phyloP scores from a whole-genome alignment of 1,140 invertebrate genomes.

The Chironomus striatipennis region DNA sequence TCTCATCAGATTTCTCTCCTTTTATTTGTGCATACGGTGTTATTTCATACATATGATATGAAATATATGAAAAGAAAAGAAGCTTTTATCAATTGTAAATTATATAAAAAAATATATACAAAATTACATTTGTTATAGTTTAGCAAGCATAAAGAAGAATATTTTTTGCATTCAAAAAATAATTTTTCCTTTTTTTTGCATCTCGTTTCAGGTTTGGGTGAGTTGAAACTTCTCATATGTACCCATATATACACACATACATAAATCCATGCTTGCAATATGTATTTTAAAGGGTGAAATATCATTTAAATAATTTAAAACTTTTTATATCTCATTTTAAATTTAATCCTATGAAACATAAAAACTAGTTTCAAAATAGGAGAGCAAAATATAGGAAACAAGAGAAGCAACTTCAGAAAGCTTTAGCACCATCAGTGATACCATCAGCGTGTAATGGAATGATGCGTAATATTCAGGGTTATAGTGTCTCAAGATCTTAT shows the following conservation, averaged over 20 bases:
- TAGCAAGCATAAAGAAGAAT: background rate
- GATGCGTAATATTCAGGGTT: constrained; percentile 95
- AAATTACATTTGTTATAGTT: constrained; percentile 10
- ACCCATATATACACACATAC: no score
- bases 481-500: constrained; percentile 68
- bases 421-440: constrained; percentile 77
- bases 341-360: constrained; percentile 25
- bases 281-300: no score
- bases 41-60: background rate
- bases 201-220: constrained; percentile 33
- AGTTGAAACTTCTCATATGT: background rate
- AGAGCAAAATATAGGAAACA: constrained; percentile 97
- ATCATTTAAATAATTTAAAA: background rate
- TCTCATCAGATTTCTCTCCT: no score
- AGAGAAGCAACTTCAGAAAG: constrained; percentile 96
- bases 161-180: background rate
- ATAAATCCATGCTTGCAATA: no score
- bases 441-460: constrained; percentile 82
- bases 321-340: background rate
- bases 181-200: constrained; percentile 18
- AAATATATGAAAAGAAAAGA: background rate
- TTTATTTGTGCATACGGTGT: background rate
- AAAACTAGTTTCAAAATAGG: constrained; percentile 98
- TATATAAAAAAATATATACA: background rate
- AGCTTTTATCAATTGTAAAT: constrained; percentile 3